phyloP scores from a whole-genome alignment of 1,140 invertebrate species.

The Penaeus vannamei region DNA sequence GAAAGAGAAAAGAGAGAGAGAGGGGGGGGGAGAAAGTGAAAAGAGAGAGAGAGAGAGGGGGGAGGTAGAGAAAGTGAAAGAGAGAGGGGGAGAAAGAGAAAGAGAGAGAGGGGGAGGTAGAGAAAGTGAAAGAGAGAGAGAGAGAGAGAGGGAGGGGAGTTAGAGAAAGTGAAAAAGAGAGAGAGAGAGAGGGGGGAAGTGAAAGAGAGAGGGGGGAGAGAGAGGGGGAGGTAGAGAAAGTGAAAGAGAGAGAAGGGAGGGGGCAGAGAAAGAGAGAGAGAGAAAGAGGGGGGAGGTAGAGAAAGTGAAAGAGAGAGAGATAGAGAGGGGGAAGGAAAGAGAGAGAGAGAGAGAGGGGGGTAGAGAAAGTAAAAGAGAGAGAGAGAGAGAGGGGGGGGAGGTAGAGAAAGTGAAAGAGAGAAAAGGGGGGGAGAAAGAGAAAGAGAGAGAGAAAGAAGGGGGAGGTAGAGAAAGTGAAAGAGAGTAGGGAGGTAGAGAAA shows the following conservation, averaged over 20 bases:
- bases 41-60: constrained; percentile 2
- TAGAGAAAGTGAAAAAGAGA: no score
- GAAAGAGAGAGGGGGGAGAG: not conserved
- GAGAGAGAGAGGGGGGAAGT: no score
- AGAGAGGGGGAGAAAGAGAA: not conserved
- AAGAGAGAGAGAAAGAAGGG: constrained; percentile 2
- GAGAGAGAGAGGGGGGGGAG: no score
- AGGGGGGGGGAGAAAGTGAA: not conserved
- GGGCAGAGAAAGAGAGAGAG: not conserved
- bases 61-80: not conserved
- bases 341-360: not conserved
- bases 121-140: not conserved
- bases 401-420: not conserved
- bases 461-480: not conserved
- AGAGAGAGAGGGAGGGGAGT: not conserved
- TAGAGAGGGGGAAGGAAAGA: no score
- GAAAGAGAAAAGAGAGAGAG: not conserved
- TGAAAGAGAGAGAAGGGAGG: constrained; percentile 2
- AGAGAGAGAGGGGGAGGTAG: no score
- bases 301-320: constrained; percentile 3
- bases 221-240: no score
- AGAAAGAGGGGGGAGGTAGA: not conserved
- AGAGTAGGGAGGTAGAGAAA: not conserved
- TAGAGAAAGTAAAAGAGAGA: no score
- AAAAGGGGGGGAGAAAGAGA: not conserved